These are phyloP conservation scores for Drosophila parabipectinata DNA, from an alignment of 1,140 invertebrate genomes.

Conservation along the genomic window DNA sequence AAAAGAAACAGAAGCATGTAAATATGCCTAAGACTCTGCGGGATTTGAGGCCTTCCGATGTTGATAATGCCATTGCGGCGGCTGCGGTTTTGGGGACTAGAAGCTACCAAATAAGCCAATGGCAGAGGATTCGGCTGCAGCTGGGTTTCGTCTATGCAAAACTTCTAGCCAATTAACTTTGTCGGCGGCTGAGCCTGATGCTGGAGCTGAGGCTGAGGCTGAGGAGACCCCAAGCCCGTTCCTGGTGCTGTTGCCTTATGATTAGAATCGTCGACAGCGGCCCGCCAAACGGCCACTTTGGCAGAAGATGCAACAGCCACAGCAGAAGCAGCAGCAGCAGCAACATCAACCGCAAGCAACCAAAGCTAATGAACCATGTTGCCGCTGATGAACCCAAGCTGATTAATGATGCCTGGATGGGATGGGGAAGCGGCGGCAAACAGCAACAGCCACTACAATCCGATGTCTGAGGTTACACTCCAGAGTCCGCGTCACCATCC, in stretches of 20 bases:
- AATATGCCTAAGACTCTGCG: slow-evolving; percentile 48
- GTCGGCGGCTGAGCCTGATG: slow-evolving; percentile 21
- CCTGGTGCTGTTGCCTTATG: slow-evolving; percentile 72
- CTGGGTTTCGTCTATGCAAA: slow-evolving; percentile 71
- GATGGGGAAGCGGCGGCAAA: slow-evolving; percentile 14
- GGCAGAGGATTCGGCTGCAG: slow-evolving; percentile 55
- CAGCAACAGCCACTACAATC: slow-evolving; percentile 36
- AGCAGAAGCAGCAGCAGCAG: slow-evolving; percentile 7
- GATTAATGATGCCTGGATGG: slow-evolving; percentile 68
- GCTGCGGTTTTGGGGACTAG: slow-evolving; percentile 7
- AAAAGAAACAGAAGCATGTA: slow-evolving; percentile 43
- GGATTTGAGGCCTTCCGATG: slow-evolving; percentile 44
- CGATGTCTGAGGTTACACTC: slow-evolving; percentile 47
- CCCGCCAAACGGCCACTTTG: slow-evolving; percentile 59
- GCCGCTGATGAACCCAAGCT: slow-evolving; percentile 79
- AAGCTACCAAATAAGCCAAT: slow-evolving; percentile 64
- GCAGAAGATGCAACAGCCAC: slow-evolving; percentile 18
- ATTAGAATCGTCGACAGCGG: slow-evolving; percentile 77
- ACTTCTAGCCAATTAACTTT: slow-evolving; percentile 81
- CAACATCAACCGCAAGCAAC: slow-evolving; percentile 62
- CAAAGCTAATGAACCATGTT: slow-evolving; percentile 81
- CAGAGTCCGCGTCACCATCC: neutral
- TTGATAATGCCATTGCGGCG: slow-evolving; percentile 39
- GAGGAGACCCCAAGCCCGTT: slow-evolving; percentile 24
- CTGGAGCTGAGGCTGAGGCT: slow-evolving; percentile 1